These are phyloP conservation scores for Serinus canaria DNA, from an alignment of 2,113 vertebrate species.

Conservation along the genomic window DNA sequence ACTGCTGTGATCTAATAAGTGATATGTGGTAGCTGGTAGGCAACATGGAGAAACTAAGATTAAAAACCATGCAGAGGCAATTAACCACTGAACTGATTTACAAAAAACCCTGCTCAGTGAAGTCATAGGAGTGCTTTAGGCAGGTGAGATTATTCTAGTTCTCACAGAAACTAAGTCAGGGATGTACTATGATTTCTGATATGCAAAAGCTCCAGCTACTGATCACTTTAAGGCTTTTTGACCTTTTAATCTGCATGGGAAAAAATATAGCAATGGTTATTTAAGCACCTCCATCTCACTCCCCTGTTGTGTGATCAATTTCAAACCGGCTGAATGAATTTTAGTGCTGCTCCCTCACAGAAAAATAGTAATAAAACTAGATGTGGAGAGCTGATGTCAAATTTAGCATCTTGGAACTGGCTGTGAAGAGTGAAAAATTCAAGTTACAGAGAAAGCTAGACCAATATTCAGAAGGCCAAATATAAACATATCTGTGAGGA, in stretches of 20 bases:
- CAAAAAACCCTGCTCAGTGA: neutral
- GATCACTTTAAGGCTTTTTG: neutral
- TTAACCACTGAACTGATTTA: neutral
- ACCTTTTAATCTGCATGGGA: constrained; percentile 4
- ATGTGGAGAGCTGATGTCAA: neutral
- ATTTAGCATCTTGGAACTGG: neutral
- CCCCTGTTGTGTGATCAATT: neutral
- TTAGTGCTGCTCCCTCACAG: neutral
- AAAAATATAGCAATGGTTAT: neutral
- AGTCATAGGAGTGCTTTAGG: neutral
- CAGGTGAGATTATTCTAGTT: neutral
- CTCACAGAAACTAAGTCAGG: neutral
- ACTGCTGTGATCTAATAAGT: neutral
- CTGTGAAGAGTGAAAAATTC: neutral
- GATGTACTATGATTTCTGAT: neutral
- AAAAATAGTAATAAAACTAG: neutral
- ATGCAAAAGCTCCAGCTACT: neutral
- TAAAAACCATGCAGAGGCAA: neutral
- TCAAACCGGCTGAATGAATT: neutral
- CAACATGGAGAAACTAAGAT: neutral
- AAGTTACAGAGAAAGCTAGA: neutral
- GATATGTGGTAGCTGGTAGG: neutral
- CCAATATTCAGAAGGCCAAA: neutral
- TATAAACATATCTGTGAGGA: neutral
- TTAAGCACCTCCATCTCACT: neutral